These are phyloP conservation scores for Noctua janthe DNA, from an alignment of 2,888 invertebrate genomes.

Conservation along the genomic window DNA sequence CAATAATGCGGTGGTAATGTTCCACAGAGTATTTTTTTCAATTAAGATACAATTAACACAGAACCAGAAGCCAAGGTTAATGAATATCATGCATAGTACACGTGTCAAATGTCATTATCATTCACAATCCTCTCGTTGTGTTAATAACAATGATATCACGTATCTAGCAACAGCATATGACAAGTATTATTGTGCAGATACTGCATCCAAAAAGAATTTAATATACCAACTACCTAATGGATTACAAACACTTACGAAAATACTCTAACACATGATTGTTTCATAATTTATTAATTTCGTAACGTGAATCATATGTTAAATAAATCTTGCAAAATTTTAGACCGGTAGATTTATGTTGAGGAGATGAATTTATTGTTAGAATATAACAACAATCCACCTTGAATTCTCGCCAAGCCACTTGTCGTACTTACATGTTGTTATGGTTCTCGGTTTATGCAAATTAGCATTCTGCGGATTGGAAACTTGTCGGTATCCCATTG, in stretches of 20 bases:
- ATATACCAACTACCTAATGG: constrained; percentile 26
- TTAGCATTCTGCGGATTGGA: constrained; percentile 61
- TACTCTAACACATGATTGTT: constrained; percentile 65
- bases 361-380: constrained; percentile 59
- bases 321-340: constrained; percentile 70
- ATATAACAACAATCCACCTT: constrained; percentile 65
- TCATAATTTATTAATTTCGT: constrained; percentile 72
- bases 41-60: constrained; percentile 51
- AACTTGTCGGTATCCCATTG: constrained; percentile 72
- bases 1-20: constrained; percentile 30
- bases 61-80: constrained; percentile 61
- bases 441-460: constrained; percentile 75
- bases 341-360: constrained; percentile 44
- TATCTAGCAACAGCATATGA: constrained; percentile 35
- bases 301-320: constrained; percentile 67
- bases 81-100: constrained; percentile 62
- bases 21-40: constrained; percentile 36
- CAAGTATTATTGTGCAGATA: constrained; percentile 27
- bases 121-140: constrained; percentile 57
- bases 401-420: constrained; percentile 71
- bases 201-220: constrained; percentile 20
- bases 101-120: constrained; percentile 66
- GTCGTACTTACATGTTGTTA: constrained; percentile 70
- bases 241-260: constrained; percentile 61
- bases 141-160: constrained; percentile 65